Evolutionary conservation across 2,888 invertebrate genomes (phyloP).

Genomic region (Druceiella hillmani): DNA sequence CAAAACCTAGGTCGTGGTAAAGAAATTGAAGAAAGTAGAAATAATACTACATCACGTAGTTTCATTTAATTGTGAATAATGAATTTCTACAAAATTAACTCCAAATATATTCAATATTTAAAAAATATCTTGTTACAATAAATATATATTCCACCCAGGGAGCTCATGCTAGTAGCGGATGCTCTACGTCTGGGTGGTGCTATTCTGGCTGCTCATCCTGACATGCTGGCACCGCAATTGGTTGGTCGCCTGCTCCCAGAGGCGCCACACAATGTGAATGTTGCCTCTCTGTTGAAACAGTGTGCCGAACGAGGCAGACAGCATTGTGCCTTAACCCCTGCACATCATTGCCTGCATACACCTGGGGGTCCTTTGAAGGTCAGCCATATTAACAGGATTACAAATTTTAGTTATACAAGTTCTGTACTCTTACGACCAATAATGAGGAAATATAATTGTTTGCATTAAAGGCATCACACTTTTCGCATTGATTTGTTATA

Average conservation of each 20-base stretch:
- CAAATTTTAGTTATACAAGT: constrained; percentile 4
- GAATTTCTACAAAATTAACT: too few species aligned
- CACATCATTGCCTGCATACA: constrained; percentile 94
- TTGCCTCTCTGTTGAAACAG: constrained; percentile 81
- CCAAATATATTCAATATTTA: too few species aligned
- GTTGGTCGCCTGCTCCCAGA: constrained; percentile 90
- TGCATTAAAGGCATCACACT: too few species aligned
- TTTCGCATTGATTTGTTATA: too few species aligned
- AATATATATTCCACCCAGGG: constrained; percentile 55
- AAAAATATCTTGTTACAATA: too few species aligned
- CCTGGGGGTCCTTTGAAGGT: constrained; percentile 98
- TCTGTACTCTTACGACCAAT: too few species aligned
- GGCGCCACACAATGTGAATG: constrained; percentile 59
- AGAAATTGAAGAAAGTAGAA: too few species aligned
- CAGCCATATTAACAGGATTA: constrained; percentile 10
- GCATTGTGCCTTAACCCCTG: constrained; percentile 86
- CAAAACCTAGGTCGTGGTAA: too few species aligned
- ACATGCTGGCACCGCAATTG: constrained; percentile 94
- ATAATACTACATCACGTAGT: too few species aligned
- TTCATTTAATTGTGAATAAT: too few species aligned
- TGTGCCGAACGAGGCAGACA: constrained; percentile 86
- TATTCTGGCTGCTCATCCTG: constrained; percentile 83
- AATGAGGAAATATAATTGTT: too few species aligned
- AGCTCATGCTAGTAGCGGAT: constrained; percentile 89
- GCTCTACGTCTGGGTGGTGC: constrained; percentile 92